Evolutionary conservation across 2,113 vertebrate genomes (phyloP), one percentile per base, ranked within the genome.

Genomic region (Tiliqua scincoides): DNA sequence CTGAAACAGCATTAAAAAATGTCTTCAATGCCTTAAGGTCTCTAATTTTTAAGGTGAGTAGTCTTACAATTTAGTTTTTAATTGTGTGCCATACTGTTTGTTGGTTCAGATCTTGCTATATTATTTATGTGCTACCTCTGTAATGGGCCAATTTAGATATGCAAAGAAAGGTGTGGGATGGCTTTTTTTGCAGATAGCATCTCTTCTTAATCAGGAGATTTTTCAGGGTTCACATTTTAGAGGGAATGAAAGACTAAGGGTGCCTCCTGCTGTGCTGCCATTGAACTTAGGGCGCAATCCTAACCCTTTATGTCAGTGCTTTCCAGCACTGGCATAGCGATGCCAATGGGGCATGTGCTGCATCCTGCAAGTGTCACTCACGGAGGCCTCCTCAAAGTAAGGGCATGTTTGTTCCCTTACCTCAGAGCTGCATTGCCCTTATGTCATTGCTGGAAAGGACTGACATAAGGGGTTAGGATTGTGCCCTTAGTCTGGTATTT

Each of bases 21-120:
- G 98, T 99, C 92, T 99, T 99, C 95, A 97, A 96, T 27, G 98
- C 98, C 63, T 96, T 99, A 91, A 97, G 98, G 63, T 97, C 98
- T 37, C 97, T 99, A 86, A 99, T 99, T 94, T 99, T 97, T 94
- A 99, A 99, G 97, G 99, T 99, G 87, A 91, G 96, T 88, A 52
- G 1, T 73, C 89, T 62, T 8, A 12, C 80, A 78, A 68, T 20
- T 70, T 81, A 0, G 11, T 81, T 40, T 80, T 63, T 23, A n/a
- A 83, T 77, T 23, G 79, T 82, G 9, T 14, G 1, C 15, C 12
- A 5, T 85, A 37, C 85, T 81, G 43, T 83, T 3, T 48, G 82
- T n/a, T 30, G 79, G 1, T 54, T 17, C 27, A 35, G 63, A 63
- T n/a, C 68, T 21, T 30, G n/a, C n/a, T 81, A 68, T 68, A 25